Evolutionary conservation across 2,888 invertebrate genomes (phyloP).

Genomic region (Macroteleia sp.): DNA sequence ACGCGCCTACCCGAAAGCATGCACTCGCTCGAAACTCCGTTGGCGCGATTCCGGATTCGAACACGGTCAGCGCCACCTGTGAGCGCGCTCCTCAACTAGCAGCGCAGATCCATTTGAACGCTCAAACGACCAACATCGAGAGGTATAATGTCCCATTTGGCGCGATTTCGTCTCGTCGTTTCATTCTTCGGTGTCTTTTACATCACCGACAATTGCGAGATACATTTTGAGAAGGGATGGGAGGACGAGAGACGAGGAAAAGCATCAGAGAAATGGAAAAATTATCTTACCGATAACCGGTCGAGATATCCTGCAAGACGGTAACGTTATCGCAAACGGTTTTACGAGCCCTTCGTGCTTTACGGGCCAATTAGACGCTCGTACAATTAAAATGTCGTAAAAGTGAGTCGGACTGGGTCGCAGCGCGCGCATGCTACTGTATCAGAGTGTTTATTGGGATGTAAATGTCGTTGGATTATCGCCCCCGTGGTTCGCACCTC

Average conservation of each 20-base stretch:
- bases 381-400: conserved; percentile 82
- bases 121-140: conserved; percentile 86
- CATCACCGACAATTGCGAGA: no score
- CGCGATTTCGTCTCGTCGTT: conserved; percentile 29
- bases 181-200: no score
- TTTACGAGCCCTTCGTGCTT: conserved; percentile 78
- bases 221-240: no score
- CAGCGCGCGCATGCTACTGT: conserved; percentile 67
- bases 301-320: conserved; percentile 47
- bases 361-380: conserved; percentile 80
- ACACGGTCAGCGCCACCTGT: conserved; percentile 84
- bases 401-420: conserved; percentile 71
- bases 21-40: conserved; percentile 34
- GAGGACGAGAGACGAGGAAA: no score
- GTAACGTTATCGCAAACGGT: conserved; percentile 75
- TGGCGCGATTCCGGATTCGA: conserved; percentile 47
- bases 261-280: conserved; percentile 6
- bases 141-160: conserved; percentile 61
- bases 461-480: conserved; percentile 84
- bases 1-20: conserved; percentile 68
- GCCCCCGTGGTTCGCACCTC: conserved; percentile 84
- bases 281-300: conserved; percentile 61
- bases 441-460: conserved; percentile 83
- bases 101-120: conserved; percentile 85
- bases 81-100: conserved; percentile 82